Evolutionary conservation across 2,888 invertebrate genomes (phyloP).

Genomic region (Epirrhoe tristata): DNA sequence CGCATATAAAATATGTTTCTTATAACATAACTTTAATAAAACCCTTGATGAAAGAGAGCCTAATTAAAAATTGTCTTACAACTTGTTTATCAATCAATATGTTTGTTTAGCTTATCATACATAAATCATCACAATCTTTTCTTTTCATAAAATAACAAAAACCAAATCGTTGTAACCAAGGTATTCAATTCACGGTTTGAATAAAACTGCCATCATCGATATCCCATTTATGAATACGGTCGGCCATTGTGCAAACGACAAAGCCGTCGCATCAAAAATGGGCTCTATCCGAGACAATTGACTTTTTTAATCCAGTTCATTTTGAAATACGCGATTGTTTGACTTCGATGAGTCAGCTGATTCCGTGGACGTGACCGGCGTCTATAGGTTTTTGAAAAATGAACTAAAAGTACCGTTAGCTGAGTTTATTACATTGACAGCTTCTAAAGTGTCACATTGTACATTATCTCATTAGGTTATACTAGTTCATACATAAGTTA

Average conservation of each 20-base stretch:
- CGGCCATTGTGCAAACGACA: constrained; percentile 38
- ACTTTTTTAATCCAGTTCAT: constrained; percentile 31
- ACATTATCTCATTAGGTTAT: too few relatives aligned
- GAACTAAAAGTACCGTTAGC: constrained; percentile 8
- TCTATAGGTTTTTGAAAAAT: constrained; percentile 21
- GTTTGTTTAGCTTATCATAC: constrained; percentile 1
- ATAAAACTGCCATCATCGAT: constrained; percentile 41
- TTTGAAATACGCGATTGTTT: constrained; percentile 26
- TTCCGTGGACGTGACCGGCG: constrained; percentile 29
- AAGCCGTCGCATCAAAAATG: constrained; percentile 32
- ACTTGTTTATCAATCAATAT: not conserved
- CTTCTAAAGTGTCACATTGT: not conserved
- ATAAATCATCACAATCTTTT: not conserved
- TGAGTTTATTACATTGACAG: constrained; percentile 3
- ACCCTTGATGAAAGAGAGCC: not conserved
- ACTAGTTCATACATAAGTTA: too few relatives aligned
- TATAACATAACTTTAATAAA: not conserved
- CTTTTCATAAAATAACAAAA: constrained; percentile 4
- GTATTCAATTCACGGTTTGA: constrained; percentile 30
- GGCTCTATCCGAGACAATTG: constrained; percentile 30
- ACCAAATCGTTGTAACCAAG: constrained; percentile 5
- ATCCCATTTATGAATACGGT: constrained; percentile 40
- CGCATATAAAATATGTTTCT: not conserved
- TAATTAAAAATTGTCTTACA: not conserved
- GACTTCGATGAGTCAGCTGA: constrained; percentile 39